These are phyloP conservation scores for Elephantulus edwardii DNA, from an alignment of 2,113 vertebrate genomes.

Conservation along the genomic window DNA sequence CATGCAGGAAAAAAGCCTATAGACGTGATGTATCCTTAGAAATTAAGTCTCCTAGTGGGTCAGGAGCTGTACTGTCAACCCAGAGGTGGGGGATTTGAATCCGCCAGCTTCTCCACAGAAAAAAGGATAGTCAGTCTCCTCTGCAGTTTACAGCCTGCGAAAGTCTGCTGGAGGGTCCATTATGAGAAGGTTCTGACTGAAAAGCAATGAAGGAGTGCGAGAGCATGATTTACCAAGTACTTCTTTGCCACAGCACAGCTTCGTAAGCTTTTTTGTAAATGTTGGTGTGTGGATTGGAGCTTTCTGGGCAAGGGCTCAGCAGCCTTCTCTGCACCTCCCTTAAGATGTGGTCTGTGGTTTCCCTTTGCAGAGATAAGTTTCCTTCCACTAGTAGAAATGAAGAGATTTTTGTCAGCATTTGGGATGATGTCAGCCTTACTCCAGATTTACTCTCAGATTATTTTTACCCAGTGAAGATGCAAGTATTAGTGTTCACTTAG, in stretches of 20 bases:
- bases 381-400: background rate
- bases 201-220: no score
- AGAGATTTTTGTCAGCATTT: background rate
- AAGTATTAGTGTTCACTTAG: background rate
- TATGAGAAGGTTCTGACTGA: no score
- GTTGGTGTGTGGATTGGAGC: background rate
- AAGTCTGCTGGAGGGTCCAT: no score
- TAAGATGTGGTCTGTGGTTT: background rate
- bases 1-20: no score
- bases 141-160: no score
- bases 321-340: rapidly evolving
- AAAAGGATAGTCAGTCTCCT: no score
- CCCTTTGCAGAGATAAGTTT: background rate
- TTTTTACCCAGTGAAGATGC: background rate
- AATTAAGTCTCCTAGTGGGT: no score
- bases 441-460: background rate
- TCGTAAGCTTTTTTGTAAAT: background rate
- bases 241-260: background rate
- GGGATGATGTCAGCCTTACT: background rate
- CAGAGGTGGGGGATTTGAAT: no score
- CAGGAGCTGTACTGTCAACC: no score
- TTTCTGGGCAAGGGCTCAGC: background rate
- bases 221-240: background rate
- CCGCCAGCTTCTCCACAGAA: no score
- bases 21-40: no score